phyloP scores from a whole-genome alignment of 2,113 vertebrate genomes.

The Dolichallabes microphthalmus region DNA sequence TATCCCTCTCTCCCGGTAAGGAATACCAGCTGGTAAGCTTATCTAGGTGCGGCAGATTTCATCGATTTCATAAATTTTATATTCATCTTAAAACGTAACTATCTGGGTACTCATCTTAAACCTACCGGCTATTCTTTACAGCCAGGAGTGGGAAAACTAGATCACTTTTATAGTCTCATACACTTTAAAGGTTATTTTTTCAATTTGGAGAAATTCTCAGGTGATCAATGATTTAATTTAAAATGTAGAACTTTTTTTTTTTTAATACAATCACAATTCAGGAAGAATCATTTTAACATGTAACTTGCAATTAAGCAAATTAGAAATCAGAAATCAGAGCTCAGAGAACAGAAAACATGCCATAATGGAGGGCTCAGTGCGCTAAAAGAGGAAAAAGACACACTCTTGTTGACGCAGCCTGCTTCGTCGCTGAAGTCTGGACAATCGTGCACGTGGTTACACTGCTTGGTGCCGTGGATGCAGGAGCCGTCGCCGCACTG shows the following conservation, averaged over 20 bases:
- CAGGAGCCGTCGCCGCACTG: slow-evolving; percentile 91
- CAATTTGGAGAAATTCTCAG: not conserved
- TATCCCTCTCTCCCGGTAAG: too few relatives aligned
- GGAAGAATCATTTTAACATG: not conserved
- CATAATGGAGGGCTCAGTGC: not conserved
- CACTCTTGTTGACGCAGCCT: slow-evolving; percentile 83
- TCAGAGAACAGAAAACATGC: not conserved
- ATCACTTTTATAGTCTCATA: not conserved
- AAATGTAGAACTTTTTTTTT: not conserved
- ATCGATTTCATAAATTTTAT: too few relatives aligned
- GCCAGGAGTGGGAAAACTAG: not conserved
- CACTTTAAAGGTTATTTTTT: not conserved
- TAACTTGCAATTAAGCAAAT: not conserved
- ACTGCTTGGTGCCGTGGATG: slow-evolving; percentile 87
- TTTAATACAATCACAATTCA: not conserved
- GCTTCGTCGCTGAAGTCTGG: slow-evolving; percentile 89
- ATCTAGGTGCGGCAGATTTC: too few relatives aligned
- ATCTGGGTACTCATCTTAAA: too few relatives aligned
- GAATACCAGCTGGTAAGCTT: too few relatives aligned
- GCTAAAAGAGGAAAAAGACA: slow-evolving; percentile 5
- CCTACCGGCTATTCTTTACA: not conserved
- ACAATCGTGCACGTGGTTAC: slow-evolving; percentile 87
- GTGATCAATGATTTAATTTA: not conserved
- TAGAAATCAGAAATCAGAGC: not conserved
- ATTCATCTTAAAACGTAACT: too few relatives aligned